These are phyloP conservation scores for Solea solea DNA, from an alignment of 2,113 vertebrate species.

Conservation along the genomic window DNA sequence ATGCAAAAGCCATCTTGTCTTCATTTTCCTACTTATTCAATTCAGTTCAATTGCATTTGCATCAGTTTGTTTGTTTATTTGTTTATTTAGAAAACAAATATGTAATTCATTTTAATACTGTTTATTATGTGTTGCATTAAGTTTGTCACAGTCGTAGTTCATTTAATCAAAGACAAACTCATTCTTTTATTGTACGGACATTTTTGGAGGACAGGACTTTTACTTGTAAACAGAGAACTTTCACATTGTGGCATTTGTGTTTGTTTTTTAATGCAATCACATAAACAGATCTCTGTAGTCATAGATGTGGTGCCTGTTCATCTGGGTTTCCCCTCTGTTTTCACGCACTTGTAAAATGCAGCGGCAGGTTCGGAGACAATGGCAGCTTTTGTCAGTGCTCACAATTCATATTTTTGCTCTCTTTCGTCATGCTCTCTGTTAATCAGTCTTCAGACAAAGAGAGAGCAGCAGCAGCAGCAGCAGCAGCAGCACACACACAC, in stretches of 20 bases:
- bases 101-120: no score
- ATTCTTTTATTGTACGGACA: not conserved
- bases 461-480: slow-evolving; percentile 50
- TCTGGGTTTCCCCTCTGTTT: slow-evolving; percentile 15
- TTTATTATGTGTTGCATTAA: no score
- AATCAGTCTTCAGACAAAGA: slow-evolving; percentile 78
- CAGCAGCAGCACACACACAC: slow-evolving; percentile 14
- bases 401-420: slow-evolving; percentile 50
- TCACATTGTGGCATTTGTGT: not conserved
- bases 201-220: not conserved
- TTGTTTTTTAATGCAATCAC: not conserved
- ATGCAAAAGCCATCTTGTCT: no score
- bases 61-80: no score
- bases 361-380: slow-evolving; percentile 36
- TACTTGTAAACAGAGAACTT: not conserved
- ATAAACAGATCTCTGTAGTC: not conserved
- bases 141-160: not conserved
- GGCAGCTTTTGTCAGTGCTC: slow-evolving; percentile 48
- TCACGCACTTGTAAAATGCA: slow-evolving; percentile 17
- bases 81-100: no score
- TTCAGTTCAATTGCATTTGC: no score
- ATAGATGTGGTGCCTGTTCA: not conserved
- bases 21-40: no score
- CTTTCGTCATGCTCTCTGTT: slow-evolving; percentile 65
- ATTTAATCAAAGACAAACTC: not conserved